Base-by-base conservation (phyloP, 2,113 vertebrate species). In the Chauna torquata region DNA sequence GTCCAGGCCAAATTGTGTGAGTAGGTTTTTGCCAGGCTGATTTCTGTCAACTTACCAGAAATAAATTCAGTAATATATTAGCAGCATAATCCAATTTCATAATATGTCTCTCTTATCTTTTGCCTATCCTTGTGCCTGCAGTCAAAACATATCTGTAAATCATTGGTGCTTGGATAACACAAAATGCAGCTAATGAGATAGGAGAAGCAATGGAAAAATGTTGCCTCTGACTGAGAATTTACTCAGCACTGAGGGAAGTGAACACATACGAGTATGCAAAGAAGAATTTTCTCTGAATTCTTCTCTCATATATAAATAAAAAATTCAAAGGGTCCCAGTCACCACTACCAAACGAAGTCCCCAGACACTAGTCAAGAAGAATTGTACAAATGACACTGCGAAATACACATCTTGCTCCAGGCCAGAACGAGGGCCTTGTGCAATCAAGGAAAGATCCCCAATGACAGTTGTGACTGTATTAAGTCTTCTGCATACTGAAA, bases 31-130 rank as follows among this genome's bases (percentile, higher is more conserved):
- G 85, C 40, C 49, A 66, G 32, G 36, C 55, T 92, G 54, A 90
- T 88, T 91, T 82, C 74, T 91, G 42, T 38, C 82, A 90, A 36
- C 34, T 78, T 94, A 93, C 75, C 59, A 81, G 55, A 95, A 94
- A 59, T 64, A n/a, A 82, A 80, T 85, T 74, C 93, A 58, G 62
- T 59, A 85, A 93, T 28, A 70, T 32, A 54, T 80, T 74, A 86
- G 54, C 71, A 77, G 22, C 27, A 80, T 66, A 88, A 86, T 42
- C 28, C 18, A 77, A 62, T 94, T 96, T 92, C 28, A 66, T 91
- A 34, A 16, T 65, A 61, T 50, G 34, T 64, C 62, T 68, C 30
- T 65, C 50, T 78, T 69, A 82, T 77, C 64, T 90, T 84, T 86
- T 76, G 18, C 76, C 40, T 90, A 59, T 45, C 40, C 59, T 70